phyloP scores from a whole-genome alignment of 2,888 invertebrate genomes.

The Agrilus cyanescens region DNA sequence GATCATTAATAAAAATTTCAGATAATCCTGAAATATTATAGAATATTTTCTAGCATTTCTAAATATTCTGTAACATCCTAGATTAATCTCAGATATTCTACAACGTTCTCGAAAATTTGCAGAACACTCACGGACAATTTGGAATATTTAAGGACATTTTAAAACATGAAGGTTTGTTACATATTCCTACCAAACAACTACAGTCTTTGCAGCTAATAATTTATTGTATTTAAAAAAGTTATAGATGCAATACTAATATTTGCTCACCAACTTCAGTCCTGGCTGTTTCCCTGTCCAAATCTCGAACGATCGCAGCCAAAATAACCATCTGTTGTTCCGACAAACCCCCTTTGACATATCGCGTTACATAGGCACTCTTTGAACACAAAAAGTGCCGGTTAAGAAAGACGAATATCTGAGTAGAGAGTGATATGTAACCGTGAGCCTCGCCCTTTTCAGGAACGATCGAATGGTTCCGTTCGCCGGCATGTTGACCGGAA shows the following conservation, averaged over 20 bases:
- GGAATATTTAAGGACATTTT: too few species aligned
- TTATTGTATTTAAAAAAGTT: background rate
- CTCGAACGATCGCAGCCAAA: constrained; percentile 77
- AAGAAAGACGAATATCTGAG: constrained; percentile 76
- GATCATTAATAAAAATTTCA: too few species aligned
- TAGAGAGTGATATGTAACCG: constrained; percentile 74
- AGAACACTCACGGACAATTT: too few species aligned
- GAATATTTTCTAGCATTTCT: too few species aligned
- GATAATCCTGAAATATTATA: too few species aligned
- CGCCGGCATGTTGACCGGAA: constrained; percentile 17
- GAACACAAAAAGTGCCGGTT: constrained; percentile 70
- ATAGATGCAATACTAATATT: background rate
- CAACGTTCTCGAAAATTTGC: too few species aligned
- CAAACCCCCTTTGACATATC: constrained; percentile 57
- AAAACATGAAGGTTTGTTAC: too few species aligned
- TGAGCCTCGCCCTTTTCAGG: constrained; percentile 71
- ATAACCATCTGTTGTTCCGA: constrained; percentile 84
- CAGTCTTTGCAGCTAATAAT: background rate
- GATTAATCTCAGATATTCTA: too few species aligned
- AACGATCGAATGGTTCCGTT: constrained; percentile 44
- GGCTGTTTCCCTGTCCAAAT: constrained; percentile 82
- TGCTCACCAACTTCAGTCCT: constrained; percentile 57
- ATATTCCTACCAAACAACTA: background rate
- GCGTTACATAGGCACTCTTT: constrained; percentile 53
- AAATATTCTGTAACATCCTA: too few species aligned